Percentiles rank a stretch among this genome's conserved stretches.
Evolutionary conservation across 2,888 invertebrate species (phyloP).

Genomic region (Limnephilus rhombicus): DNA sequence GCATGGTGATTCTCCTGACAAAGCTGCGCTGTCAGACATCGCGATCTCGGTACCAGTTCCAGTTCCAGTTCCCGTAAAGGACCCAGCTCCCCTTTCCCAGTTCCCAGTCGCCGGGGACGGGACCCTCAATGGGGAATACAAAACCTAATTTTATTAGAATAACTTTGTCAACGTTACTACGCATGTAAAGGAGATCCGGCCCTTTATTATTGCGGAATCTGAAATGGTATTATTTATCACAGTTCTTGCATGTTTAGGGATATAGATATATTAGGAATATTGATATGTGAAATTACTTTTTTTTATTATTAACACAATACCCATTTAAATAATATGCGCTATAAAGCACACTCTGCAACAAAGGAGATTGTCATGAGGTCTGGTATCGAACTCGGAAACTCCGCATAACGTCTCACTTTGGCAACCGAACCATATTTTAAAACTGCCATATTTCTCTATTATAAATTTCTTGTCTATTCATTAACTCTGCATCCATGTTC

Average conservation of each 20-base stretch:
- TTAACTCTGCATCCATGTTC: too few relatives aligned
- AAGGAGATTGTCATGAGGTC: not conserved
- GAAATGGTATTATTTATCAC: not conserved
- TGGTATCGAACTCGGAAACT: not conserved
- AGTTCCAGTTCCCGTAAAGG: not conserved
- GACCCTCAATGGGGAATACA: constrained; percentile 8
- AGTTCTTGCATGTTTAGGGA: not conserved
- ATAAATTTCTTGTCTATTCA: too few relatives aligned
- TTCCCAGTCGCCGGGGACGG: not conserved
- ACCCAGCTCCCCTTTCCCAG: not conserved
- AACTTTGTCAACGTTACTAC: constrained; percentile 31
- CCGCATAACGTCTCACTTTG: not conserved
- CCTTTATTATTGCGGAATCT: not conserved
- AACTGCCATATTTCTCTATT: not conserved
- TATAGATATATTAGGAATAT: too few relatives aligned
- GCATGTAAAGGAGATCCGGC: not conserved
- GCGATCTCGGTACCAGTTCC: constrained; percentile 10
- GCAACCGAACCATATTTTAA: not conserved
- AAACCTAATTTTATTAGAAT: constrained; percentile 17
- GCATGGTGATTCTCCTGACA: constrained; percentile 40
- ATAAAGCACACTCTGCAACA: not conserved
- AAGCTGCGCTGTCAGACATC: constrained; percentile 43
- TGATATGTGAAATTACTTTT: too few relatives aligned
- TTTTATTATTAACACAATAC: too few relatives aligned
- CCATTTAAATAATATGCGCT: too few relatives aligned